Evolutionary conservation across 2,113 vertebrate species (phyloP), one percentile per base, ranked within the genome.

Genomic region (Paramormyrops kingsleyae): DNA sequence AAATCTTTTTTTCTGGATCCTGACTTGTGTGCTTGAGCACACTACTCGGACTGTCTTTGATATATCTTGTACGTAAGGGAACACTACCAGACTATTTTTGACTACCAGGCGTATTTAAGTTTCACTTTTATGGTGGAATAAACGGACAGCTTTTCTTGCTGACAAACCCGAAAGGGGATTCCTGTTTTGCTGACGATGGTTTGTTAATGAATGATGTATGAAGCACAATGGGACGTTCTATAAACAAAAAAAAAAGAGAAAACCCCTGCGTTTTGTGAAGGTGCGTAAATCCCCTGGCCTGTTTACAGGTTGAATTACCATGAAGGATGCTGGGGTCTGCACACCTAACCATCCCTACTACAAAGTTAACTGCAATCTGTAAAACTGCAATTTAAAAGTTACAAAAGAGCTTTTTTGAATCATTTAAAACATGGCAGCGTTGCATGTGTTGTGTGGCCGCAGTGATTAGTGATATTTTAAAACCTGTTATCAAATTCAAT

Each of bases 141-240:
- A 21, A 5, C 19, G 19, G 9, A 21, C 8, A 8, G 47, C 47
- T 52, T 74, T 77, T 77, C 83, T 89, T 86, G 17, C 46, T 49
- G 90, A 46, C 77, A 50, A 27, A 62, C 31, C 77, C 42, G 70
- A 39, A 47, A 27, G 80, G 77, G 77, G 39, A 47, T 66, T 83
- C 9, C 27, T 35, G 74, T 83, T 94, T 24, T 91, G 93, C 92
- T 92, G 91, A 92, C 91, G 85, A 2, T 87, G 53, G 83, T 91
- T 90, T 91, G 91, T 92, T 91, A 83, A 89, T 85, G 90, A 89
- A 89, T 83, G 77, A 39, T 83, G 77, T 10, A 21, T 44, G 83
- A 84, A 89, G 90, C 74, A 19, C 5, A 35, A 80, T 19, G 70
- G 15, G 4, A 19, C 74, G 31, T 15, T 80, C 74, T 80, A 17